These are phyloP conservation scores for Ibidorhyncha struthersii DNA, from an alignment of 2,113 vertebrate genomes.

Conservation along the genomic window DNA sequence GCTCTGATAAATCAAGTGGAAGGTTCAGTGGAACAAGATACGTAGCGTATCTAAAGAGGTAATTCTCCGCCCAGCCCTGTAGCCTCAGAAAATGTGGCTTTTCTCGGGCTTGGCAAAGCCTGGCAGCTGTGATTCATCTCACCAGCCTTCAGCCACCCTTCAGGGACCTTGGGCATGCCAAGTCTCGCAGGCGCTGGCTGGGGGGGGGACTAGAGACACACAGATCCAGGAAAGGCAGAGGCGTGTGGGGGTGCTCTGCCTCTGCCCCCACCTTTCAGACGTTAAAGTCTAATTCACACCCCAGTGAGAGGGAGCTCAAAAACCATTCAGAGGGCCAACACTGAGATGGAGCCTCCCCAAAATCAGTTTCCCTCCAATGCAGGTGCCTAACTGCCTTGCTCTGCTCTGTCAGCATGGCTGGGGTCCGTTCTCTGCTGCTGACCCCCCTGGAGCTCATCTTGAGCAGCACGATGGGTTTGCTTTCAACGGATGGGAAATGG, in stretches of 20 bases:
- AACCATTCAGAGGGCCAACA: background rate
- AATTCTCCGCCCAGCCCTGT: background rate
- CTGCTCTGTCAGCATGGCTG: background rate
- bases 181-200: background rate
- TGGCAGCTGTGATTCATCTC: background rate
- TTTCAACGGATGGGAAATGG: background rate
- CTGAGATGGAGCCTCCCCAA: background rate
- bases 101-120: background rate
- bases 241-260: background rate
- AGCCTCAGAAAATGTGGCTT: background rate
- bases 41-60: fast-evolving
- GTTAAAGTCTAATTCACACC: background rate
- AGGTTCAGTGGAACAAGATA: too few species aligned
- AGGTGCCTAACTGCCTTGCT: background rate
- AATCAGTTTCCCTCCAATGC: background rate
- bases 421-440: background rate
- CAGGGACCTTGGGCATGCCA: fast-evolving
- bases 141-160: background rate
- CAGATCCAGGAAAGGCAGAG: background rate
- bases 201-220: background rate
- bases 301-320: background rate
- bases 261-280: background rate
- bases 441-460: background rate
- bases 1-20: background rate
- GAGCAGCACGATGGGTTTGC: background rate